Conservation (phyloP, 2,797 vertebrate species). For the Myotis myotis region DNA sequence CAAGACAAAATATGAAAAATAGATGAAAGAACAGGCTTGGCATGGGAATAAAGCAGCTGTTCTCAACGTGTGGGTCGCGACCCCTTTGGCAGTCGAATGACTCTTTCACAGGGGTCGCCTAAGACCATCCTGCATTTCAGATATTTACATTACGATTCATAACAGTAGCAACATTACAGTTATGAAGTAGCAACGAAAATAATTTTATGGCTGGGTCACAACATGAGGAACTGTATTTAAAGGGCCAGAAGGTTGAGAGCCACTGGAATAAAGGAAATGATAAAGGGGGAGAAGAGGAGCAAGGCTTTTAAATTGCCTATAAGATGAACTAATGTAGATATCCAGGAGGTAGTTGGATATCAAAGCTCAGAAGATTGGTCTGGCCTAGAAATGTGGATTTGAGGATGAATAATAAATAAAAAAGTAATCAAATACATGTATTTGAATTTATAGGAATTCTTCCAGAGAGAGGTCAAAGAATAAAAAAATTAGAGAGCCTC, state of each 20-base stretch:
- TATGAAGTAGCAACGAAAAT: no score
- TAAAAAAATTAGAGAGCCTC: background rate
- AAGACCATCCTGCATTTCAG: no score
- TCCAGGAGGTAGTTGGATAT: background rate
- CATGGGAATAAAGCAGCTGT: background rate
- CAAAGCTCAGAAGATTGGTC: background rate
- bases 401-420: background rate
- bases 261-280: background rate
- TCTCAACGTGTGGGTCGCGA: no score
- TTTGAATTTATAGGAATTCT: background rate
- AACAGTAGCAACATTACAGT: no score
- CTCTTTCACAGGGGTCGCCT: no score
- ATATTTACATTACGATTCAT: no score
- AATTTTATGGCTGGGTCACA: no score
- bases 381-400: background rate
- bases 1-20: background rate
- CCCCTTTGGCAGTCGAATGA: no score
- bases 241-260: no score
- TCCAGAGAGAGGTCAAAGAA: background rate
- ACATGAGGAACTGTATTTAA: no score
- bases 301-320: background rate
- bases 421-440: background rate
- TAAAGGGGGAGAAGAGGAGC: background rate
- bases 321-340: background rate
- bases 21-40: background rate